Conservation (phyloP, 2,113 vertebrate species). For the Phoxinus phoxinus region DNA sequence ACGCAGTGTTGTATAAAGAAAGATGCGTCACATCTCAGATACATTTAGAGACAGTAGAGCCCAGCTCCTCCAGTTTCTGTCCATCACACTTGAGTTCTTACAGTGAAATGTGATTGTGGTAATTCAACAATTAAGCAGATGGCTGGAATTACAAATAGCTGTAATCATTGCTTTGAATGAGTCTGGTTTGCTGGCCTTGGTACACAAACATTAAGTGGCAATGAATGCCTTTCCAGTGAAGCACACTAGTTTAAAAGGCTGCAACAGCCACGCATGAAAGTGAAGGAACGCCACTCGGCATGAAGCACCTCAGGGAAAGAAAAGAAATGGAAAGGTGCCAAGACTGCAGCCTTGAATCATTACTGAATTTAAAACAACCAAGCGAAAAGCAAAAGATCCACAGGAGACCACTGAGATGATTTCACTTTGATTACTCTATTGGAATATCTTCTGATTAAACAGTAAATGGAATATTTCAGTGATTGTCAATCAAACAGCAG, state of each 20-base stretch:
- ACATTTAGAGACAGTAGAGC: background rate
- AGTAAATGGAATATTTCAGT: constrained; percentile 14
- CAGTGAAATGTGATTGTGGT: background rate
- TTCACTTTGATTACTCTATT: constrained; percentile 4
- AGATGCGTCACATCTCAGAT: background rate
- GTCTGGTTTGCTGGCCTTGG: background rate
- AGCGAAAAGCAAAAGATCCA: background rate
- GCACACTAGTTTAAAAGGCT: background rate
- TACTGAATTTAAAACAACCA: constrained; percentile 13
- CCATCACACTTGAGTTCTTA: background rate
- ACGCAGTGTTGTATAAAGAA: background rate
- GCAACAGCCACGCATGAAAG: background rate
- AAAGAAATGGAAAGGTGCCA: constrained; percentile 9
- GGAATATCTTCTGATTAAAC: background rate
- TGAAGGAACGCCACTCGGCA: background rate
- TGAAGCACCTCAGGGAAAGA: background rate
- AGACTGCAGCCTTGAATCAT: constrained; percentile 27
- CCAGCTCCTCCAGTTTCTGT: background rate
- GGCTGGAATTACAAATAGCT: background rate
- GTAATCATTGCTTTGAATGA: background rate
- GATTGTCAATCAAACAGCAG: constrained; percentile 3
- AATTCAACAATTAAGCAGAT: constrained; percentile 16
- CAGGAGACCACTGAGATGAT: background rate
- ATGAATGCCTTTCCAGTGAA: constrained; percentile 1
- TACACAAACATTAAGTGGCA: constrained; percentile 5